Percentiles rank a stretch among this genome's conserved stretches.
Conservation (phyloP, 2,113 vertebrate species). For the Cochlearius cochlearius region DNA sequence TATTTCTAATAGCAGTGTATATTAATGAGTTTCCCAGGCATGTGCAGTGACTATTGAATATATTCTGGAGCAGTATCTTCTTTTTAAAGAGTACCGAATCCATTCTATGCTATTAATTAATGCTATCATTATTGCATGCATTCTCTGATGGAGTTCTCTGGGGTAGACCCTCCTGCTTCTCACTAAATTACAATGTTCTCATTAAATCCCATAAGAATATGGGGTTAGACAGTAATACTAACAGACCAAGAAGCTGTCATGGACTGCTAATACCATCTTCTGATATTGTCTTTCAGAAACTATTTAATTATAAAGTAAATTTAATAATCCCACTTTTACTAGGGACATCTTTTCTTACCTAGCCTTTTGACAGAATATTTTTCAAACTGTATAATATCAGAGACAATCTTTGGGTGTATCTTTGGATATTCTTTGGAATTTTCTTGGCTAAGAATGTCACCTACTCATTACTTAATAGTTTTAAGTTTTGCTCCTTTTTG, state of each 20-base stretch:
- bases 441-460: background rate
- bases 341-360: background rate
- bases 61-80: background rate
- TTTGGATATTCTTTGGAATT: background rate
- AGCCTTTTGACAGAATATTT: background rate
- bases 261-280: background rate
- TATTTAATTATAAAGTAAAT: background rate
- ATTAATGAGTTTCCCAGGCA: background rate
- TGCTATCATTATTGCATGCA: background rate
- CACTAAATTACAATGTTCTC: background rate
- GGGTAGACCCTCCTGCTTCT: background rate
- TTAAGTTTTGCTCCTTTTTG: background rate
- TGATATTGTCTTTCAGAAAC: background rate
- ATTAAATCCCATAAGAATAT: background rate
- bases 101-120: background rate
- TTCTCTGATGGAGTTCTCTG: background rate
- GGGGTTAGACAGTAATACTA: background rate
- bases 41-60: background rate
- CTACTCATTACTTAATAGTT: background rate
- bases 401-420: background rate
- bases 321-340: background rate
- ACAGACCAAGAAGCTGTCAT: background rate
- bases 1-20: background rate
- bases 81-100: background rate
- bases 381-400: background rate